A percentile compares a stretch with the other conserved stretches of the same genome.
Evolutionary conservation across 35 echinoderm and acorn worm genomes (phyloP).

Genomic region (Hemicentrotus pulcherrimus): DNA sequence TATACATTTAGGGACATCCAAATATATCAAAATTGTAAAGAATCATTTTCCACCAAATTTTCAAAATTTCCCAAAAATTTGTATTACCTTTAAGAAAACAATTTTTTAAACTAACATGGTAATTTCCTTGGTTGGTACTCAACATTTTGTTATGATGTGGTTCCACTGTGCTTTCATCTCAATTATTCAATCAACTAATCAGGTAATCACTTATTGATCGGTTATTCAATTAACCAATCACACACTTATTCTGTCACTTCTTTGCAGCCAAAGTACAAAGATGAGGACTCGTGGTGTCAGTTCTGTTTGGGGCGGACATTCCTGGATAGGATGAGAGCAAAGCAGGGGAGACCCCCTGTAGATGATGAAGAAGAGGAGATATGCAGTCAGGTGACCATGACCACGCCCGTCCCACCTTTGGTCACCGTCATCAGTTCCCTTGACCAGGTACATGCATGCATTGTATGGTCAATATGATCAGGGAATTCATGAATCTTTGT

Average conservation of each 20-base stretch:
- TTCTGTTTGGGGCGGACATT: constrained; percentile 80
- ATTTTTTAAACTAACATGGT: not conserved
- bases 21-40: no score
- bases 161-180: not conserved
- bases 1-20: no score
- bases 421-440: constrained; percentile 74
- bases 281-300: constrained; percentile 80
- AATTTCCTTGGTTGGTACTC: not conserved
- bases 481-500: no score
- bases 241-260: not conserved
- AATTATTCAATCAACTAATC: not conserved
- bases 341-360: not conserved
- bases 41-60: no score
- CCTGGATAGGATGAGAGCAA: constrained; percentile 45
- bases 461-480: not conserved
- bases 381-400: not conserved
- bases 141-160: not conserved
- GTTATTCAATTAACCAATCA: not conserved
- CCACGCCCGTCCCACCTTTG: constrained; percentile 68
- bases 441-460: constrained; percentile 71
- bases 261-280: constrained; percentile 70
- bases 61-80: no score
- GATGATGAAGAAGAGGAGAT: constrained; percentile 51
- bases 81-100: no score
- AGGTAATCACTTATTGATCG: not conserved